Base-by-base conservation (phyloP, 2,888 invertebrate species). In the Synergus japonicus region DNA sequence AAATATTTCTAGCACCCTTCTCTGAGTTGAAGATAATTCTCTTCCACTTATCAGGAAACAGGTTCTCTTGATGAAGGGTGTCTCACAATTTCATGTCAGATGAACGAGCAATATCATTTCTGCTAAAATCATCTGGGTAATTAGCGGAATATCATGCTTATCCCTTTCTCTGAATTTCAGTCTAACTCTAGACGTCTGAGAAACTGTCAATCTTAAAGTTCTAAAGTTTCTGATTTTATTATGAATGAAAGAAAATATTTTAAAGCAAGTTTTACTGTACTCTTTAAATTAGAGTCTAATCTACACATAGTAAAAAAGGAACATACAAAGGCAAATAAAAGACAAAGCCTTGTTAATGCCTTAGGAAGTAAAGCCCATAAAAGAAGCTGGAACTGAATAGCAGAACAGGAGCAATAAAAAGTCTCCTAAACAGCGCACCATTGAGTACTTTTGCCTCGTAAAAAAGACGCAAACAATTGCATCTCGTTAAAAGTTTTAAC, bases 21-120 rank as follows among this genome's bases (percentile, higher is more conserved):
- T 46, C 46, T 49, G 44, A 10, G 18, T 69, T 22, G 18, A 67
- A 67, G 67, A 67, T 67, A 46, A 44, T 67, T 67, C 44, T 67
- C 22, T 49, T 49, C 49, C 29, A 29, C 37, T 69, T 15, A 49
- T 49, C 49, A 7, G 15, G 37, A 43, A 44, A 13, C 29, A 69
- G 69, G 37, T 49, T 49, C 37, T 29, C 15, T 15, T 69, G 15
- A 15, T 49, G 7, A 43, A 66, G 69, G 49, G 22, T 13, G 13
- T 29, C 69, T 29, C 49, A 69, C 49, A 49, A 69, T 69, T 49
- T 49, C 69, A 37, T 69, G 46, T 29, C 46, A 49, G 29, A 49
- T 49, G 67, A 69, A 69, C 46, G 44, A 46, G 67, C 46, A 69
- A 69, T 69, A 69, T 69, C 49, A 29, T 69, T 69, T 69, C 69